Base-by-base conservation (phyloP, 2,113 vertebrate species). In the Sinocyclocheilus anshuiensis region DNA sequence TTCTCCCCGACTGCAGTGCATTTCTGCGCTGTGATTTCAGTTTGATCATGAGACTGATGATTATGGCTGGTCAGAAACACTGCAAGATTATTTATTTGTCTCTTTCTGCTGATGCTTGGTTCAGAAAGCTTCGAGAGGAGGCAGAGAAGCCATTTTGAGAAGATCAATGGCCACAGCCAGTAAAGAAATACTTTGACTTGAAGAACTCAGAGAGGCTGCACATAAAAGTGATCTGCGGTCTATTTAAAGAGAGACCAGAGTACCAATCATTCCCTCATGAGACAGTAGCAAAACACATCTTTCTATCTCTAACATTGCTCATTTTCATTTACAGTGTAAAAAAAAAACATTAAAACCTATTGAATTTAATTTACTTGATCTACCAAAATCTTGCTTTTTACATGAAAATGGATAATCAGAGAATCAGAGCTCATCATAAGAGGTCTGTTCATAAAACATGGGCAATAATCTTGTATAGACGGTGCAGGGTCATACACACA, bases 1-100 rank as follows among this genome's bases (percentile, higher is more conserved):
- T 86, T 86, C 45, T 71, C 24, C 22, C 84, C 2, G 55, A 55
- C 84, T 82, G 79, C 71, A 75, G 78, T 75, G 67, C 80, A 57
- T 77, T 20, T 83, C 69, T 80, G 57, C 9, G 13, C 53, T 61
- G 16, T 18, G 50, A 57, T 71, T 82, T 83, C 33, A 57, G 74
- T 45, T n/a, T 55, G 55, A 29, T 83, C 55, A 79, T 24, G 42
- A 57, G 50, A 39, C 48, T 55, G 4, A 24, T 39, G 22, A 72
- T 69, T 80, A 80, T 81, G 78, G 57, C 71, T 67, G 69, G 69
- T 81, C 48, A 59, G 39, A 53, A 83, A 71, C 11, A 48, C 81
- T 12, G 26, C 81, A 71, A 36, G 26, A 15, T n/a, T 71, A n/a
- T 69, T 53, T 69, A 39, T 83, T 18, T n/a, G 26, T 53, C 63